Percentiles rank a stretch among this genome's conserved stretches.
phyloP scores from a whole-genome alignment of 2,113 vertebrate genomes.

The Lota lota region DNA sequence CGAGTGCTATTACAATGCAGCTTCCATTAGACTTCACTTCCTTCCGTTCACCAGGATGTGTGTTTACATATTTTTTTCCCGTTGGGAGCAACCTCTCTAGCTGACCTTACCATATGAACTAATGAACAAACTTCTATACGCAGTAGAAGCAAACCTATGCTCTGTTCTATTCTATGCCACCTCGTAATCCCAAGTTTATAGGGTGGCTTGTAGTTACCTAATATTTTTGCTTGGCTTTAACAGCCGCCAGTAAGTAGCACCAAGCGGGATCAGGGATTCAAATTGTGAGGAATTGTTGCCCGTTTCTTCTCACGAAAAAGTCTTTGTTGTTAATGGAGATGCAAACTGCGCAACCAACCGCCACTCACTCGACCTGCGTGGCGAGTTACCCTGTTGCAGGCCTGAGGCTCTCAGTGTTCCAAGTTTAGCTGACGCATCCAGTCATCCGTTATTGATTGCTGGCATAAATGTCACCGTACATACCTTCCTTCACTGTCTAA shows the following conservation, averaged over 20 bases:
- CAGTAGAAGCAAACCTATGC: too few species aligned
- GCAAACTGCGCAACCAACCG: conserved; percentile 1
- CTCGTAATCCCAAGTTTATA: too few species aligned
- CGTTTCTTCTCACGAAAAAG: neutral
- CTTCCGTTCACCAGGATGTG: neutral
- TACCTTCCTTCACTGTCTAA: neutral
- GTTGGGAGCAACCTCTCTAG: too few species aligned
- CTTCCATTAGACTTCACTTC: neutral
- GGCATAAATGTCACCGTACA: conserved; percentile 9
- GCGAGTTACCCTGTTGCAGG: conserved; percentile 32
- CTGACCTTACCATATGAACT: too few species aligned
- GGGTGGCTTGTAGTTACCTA: too few species aligned
- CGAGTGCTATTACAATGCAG: neutral
- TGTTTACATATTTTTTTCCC: neutral
- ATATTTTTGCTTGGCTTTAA: too few species aligned
- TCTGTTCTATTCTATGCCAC: too few species aligned
- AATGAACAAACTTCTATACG: too few species aligned
- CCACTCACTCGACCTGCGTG: conserved; percentile 23
- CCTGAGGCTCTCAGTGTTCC: conserved; percentile 20
- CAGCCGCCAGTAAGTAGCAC: too few species aligned
- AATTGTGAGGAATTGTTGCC: too few species aligned
- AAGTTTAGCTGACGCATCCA: conserved; percentile 14
- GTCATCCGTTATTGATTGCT: conserved; percentile 17
- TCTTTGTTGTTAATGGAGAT: neutral
- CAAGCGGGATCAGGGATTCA: too few species aligned